Evolutionary conservation across 2,797 vertebrate genomes (phyloP).

Genomic region (Harpagifer antarcticus): DNA sequence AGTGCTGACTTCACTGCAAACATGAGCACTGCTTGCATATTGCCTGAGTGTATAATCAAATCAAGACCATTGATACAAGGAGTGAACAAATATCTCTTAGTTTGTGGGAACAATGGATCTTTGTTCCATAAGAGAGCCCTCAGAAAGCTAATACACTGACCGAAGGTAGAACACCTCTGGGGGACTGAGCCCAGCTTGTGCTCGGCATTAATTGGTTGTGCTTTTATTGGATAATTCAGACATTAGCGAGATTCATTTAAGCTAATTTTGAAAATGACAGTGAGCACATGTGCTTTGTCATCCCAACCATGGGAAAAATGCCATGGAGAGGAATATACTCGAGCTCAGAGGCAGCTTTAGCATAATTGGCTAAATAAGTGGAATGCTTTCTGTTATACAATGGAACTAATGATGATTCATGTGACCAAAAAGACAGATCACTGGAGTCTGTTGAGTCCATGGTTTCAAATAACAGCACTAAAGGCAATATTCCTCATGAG

Average conservation of each 20-base stretch:
- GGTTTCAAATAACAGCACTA: slow-evolving; percentile 80
- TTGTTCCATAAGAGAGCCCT: slow-evolving; percentile 78
- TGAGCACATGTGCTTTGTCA: slow-evolving; percentile 76
- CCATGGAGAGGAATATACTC: slow-evolving; percentile 45
- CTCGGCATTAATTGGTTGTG: slow-evolving; percentile 75
- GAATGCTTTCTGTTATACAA: slow-evolving; percentile 64
- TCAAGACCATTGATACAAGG: slow-evolving; percentile 85
- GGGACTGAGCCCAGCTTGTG: slow-evolving; percentile 74
- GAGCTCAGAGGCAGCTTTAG: slow-evolving; percentile 46
- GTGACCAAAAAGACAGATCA: slow-evolving; percentile 75
- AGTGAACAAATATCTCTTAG: slow-evolving; percentile 85
- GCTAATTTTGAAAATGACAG: slow-evolving; percentile 84
- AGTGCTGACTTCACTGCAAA: slow-evolving; percentile 87
- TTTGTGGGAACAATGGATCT: slow-evolving; percentile 80
- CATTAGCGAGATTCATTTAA: slow-evolving; percentile 80
- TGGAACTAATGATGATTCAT: slow-evolving; percentile 74
- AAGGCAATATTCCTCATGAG: slow-evolving; percentile 75
- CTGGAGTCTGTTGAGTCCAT: slow-evolving; percentile 64
- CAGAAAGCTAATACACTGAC: slow-evolving; percentile 77
- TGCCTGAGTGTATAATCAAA: slow-evolving; percentile 86
- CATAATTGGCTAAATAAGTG: slow-evolving; percentile 60
- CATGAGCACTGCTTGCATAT: slow-evolving; percentile 85
- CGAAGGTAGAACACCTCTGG: slow-evolving; percentile 80
- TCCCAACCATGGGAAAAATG: slow-evolving; percentile 73
- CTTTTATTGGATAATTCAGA: slow-evolving; percentile 86